phyloP scores from a whole-genome alignment of 1,140 invertebrate species.

The Argopecten irradians region DNA sequence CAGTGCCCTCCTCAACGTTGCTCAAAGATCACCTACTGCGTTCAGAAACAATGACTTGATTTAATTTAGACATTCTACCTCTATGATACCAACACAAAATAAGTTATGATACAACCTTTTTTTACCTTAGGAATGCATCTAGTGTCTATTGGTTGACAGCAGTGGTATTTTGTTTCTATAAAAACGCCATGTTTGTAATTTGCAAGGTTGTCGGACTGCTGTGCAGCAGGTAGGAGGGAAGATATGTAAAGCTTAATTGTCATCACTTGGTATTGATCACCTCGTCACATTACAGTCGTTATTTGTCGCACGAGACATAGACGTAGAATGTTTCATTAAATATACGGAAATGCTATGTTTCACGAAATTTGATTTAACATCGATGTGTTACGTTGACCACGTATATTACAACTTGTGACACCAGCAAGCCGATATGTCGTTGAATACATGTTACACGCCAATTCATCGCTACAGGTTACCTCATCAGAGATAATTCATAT shows the following conservation, averaged over 20 bases:
- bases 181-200: not conserved
- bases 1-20: not conserved
- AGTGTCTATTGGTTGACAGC: not conserved
- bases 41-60: not conserved
- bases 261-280: not conserved
- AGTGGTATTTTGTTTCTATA: not conserved
- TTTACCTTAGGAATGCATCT: not conserved
- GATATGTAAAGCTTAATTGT: not conserved
- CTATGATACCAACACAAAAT: not conserved
- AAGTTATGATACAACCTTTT: not conserved
- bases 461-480: not conserved
- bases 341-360: not conserved
- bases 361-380: not conserved
- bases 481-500: not conserved
- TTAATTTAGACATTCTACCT: not conserved
- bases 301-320: not conserved
- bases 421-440: not conserved
- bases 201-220: not conserved
- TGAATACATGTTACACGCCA: not conserved
- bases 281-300: not conserved
- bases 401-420: not conserved
- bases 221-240: not conserved
- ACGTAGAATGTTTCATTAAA: not conserved
- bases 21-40: not conserved
- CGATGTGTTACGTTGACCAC: not conserved